These are phyloP conservation scores for Herminia tarsipennalis DNA, from an alignment of 2,888 invertebrate species.

Conservation along the genomic window DNA sequence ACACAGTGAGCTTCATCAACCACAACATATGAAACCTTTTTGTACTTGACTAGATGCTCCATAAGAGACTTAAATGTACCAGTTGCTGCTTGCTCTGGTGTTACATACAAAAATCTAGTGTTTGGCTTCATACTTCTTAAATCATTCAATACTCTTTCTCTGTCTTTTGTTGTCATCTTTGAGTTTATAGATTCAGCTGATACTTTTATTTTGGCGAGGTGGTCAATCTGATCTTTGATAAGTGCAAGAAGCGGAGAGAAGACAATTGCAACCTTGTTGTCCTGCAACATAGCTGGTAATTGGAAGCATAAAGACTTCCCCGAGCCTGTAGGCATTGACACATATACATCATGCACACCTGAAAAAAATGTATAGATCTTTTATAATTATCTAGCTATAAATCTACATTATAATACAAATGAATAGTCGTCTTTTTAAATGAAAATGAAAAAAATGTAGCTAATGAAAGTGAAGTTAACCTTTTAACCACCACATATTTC, in stretches of 20 bases:
- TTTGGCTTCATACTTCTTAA: conserved; percentile 90
- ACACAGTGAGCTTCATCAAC: conserved; percentile 99
- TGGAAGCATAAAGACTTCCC: conserved; percentile 99
- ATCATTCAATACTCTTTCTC: conserved; percentile 91
- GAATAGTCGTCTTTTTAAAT: too few relatives aligned
- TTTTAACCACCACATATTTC: too few relatives aligned
- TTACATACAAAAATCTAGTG: conserved; percentile 96
- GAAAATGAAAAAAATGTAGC: too few relatives aligned
- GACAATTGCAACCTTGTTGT: conserved; percentile 94
- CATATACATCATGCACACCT: conserved; percentile 96
- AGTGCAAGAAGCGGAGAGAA: conserved; percentile 98
- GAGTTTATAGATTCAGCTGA: conserved; percentile 96
- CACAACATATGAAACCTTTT: conserved; percentile 94
- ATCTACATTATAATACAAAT: too few relatives aligned
- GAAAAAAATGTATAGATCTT: conserved; percentile 55
- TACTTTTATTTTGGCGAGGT: conserved; percentile 91
- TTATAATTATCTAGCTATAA: too few relatives aligned
- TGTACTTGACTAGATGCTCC: conserved; percentile 89
- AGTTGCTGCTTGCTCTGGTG: conserved; percentile 98
- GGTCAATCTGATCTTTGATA: conserved; percentile 98
- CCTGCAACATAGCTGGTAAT: conserved; percentile 94
- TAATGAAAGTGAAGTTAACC: too few relatives aligned
- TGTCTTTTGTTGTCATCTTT: conserved; percentile 92
- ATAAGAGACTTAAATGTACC: conserved; percentile 89
- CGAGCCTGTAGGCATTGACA: conserved; percentile 99